These are phyloP conservation scores for Dasysyrphus tricinctus DNA, from an alignment of 2,888 invertebrate species.

Conservation along the genomic window DNA sequence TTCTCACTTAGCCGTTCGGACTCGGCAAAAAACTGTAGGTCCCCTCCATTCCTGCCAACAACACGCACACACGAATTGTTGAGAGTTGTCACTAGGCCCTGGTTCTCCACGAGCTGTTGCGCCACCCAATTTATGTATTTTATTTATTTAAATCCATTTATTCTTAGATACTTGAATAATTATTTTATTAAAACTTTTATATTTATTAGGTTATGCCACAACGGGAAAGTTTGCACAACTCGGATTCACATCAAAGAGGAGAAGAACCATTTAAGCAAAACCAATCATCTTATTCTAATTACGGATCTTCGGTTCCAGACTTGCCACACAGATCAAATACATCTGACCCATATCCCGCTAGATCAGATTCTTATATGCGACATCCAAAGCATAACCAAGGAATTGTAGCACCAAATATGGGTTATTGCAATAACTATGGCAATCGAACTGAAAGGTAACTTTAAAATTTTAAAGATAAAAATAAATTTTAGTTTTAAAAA, in stretches of 20 bases:
- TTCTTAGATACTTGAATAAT: too few relatives aligned
- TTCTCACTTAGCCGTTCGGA: too few relatives aligned
- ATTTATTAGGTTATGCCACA: constrained; percentile 50
- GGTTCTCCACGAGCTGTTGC: too few relatives aligned
- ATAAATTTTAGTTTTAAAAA: too few relatives aligned
- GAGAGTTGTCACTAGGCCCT: too few relatives aligned
- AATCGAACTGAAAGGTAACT: constrained; percentile 65
- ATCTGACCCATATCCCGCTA: constrained; percentile 45
- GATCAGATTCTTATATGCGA: constrained; percentile 62
- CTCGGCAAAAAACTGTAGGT: too few relatives aligned
- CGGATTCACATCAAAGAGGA: constrained; percentile 39
- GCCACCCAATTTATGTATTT: too few relatives aligned
- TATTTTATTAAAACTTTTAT: constrained; percentile 4
- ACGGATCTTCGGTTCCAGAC: constrained; percentile 48
- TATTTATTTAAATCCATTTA: too few relatives aligned
- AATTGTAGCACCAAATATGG: constrained; percentile 47
- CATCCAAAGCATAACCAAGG: constrained; percentile 54
- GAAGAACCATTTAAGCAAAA: constrained; percentile 56
- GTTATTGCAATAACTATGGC: constrained; percentile 64
- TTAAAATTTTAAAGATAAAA: too few relatives aligned
- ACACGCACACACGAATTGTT: too few relatives aligned
- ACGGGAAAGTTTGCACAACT: constrained; percentile 45
- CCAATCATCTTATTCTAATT: constrained; percentile 41
- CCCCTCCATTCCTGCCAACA: too few relatives aligned
- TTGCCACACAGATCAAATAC: constrained; percentile 56